Percentiles rank a stretch among this genome's conserved stretches.
phyloP scores from a whole-genome alignment of 2,888 invertebrate species.

The Crepidodera aurea region DNA sequence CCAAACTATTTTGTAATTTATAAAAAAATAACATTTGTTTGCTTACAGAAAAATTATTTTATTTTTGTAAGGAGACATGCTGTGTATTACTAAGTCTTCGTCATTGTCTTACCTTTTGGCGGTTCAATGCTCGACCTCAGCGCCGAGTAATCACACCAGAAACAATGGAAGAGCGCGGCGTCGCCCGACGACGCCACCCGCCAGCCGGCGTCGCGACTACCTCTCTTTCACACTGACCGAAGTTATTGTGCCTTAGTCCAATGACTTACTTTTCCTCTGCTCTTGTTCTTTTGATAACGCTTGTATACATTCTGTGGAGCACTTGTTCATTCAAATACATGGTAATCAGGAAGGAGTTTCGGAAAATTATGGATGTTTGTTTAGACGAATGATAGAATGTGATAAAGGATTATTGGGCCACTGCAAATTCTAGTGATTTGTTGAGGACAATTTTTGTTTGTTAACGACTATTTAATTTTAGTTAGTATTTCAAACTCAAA shows the following conservation, averaged over 20 bases:
- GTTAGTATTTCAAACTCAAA: no score
- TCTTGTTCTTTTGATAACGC: constrained; percentile 22
- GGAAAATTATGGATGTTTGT: neutral
- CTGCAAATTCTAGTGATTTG: no score
- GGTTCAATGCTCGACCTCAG: constrained; percentile 25
- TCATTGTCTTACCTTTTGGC: constrained; percentile 25
- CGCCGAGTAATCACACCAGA: constrained; percentile 22
- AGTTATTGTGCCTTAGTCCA: constrained; percentile 35
- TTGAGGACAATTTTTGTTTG: no score
- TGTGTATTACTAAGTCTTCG: neutral
- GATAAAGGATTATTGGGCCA: no score
- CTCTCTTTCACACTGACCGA: constrained; percentile 29
- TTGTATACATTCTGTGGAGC: neutral
- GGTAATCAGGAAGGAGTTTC: neutral
- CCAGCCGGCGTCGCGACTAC: constrained; percentile 29
- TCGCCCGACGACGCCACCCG: constrained; percentile 27
- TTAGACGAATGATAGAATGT: neutral
- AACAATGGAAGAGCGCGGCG: constrained; percentile 28
- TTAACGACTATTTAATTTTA: no score
- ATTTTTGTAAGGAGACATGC: neutral
- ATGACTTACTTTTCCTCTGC: constrained; percentile 30
- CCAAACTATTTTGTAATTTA: no score
- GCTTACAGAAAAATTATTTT: no score
- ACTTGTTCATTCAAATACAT: neutral
- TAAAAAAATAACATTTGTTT: no score